Base-by-base conservation (phyloP, 1,140 invertebrate genomes). In the Pseudomyrmex dendroicus region DNA sequence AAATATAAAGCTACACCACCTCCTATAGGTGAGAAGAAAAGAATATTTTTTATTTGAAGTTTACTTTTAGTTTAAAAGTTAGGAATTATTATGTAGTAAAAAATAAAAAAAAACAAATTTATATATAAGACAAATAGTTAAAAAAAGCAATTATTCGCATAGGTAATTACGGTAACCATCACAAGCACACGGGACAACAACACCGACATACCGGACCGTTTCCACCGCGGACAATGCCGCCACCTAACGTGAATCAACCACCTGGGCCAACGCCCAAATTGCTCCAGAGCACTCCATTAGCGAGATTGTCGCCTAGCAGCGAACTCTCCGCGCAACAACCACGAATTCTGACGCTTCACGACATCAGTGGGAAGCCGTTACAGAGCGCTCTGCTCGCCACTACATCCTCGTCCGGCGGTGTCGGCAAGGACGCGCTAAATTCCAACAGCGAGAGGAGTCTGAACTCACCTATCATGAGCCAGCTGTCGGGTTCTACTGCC, bases 321-420 rank as follows among this genome's bases (percentile, higher is more conserved):
- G 98, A 99, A 93, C 93, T 99, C 62, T 98, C 98, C 80, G 96
- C 97, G 15, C 98, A 98, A 92, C 97, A 98, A 84, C 98, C 98
- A 0, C 95, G 98, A 73, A 99, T 99, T 84, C 94, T 99, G 1
- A 99, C 98, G 0, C 93, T 99, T 25, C 97, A 98, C 93, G 98
- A 99, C 92, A 98, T 99, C 86, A 98, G 98, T 85, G 98, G 98
- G 0, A 98, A 98, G 91, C 98, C 98, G 1, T 91, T 98, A 44
- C 98, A 98, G 91, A 98, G 97, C 82, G 98, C 98, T 0, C 94
- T 99, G 8, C 92, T 98, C 62, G 98, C 97, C 0, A 98, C 98
- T 4, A 98, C 97, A 13, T 98, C 97, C 3, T 97, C 97, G 68
- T 98, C 97, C 0, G 97, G 96, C 0, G 97, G 97, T 9, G 97